These are phyloP conservation scores for Cydia amplana DNA, from an alignment of 1,140 invertebrate genomes.

Conservation along the genomic window DNA sequence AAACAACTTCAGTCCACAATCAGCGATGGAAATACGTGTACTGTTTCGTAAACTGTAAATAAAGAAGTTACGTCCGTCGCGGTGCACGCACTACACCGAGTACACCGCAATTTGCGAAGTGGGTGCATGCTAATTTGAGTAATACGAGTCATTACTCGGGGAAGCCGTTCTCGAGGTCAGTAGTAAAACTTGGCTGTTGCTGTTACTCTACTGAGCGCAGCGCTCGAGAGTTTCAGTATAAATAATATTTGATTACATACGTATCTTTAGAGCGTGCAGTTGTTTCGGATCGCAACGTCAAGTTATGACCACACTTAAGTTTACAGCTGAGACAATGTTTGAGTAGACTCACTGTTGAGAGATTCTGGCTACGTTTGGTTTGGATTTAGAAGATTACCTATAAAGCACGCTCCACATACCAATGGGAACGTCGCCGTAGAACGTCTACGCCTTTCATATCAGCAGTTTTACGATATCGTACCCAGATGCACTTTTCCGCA, in stretches of 20 bases:
- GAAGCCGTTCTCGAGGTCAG: conserved; percentile 12
- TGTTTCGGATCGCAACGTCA: neutral
- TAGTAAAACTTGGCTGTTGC: neutral
- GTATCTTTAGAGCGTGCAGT: too few relatives aligned
- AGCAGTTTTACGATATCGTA: too few relatives aligned
- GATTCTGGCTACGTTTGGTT: too few relatives aligned
- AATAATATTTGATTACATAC: neutral
- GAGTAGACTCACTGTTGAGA: too few relatives aligned
- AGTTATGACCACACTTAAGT: neutral
- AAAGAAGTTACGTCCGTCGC: conserved; percentile 16
- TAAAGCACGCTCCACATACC: too few relatives aligned
- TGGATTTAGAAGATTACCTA: too few relatives aligned
- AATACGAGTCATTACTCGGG: conserved; percentile 3
- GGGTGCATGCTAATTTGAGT: conserved; percentile 21
- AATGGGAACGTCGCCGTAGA: too few relatives aligned
- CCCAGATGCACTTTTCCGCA: too few relatives aligned
- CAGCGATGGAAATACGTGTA: neutral
- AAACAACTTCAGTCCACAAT: neutral
- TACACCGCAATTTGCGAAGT: conserved; percentile 14
- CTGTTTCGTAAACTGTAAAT: neutral
- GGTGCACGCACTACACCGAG: neutral
- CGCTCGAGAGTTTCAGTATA: neutral
- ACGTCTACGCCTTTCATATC: too few relatives aligned
- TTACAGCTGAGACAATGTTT: too few relatives aligned
- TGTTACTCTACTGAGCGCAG: neutral